Percentiles rank a stretch among this genome's conserved stretches.
These are phyloP conservation scores for Ylistrum balloti DNA, from an alignment of 1,140 invertebrate species.

Conservation along the genomic window DNA sequence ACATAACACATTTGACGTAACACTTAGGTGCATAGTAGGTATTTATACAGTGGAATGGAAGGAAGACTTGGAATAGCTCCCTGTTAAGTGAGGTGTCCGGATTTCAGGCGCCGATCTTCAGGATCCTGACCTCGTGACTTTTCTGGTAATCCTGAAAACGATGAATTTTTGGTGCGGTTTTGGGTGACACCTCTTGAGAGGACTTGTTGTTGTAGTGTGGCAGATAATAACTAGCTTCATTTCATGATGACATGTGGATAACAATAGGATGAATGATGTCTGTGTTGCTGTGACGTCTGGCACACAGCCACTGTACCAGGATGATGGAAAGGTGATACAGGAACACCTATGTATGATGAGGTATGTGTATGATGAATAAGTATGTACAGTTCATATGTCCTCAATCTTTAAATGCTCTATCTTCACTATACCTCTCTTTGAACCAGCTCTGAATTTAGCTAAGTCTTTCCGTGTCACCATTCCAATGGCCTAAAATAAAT, in stretches of 20 bases:
- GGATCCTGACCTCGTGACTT: not conserved
- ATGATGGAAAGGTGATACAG: not conserved
- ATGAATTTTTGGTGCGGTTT: not conserved
- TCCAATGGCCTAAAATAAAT: slow-evolving; percentile 89
- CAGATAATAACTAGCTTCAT: not conserved
- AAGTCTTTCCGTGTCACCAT: slow-evolving; percentile 97
- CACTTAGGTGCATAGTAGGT: slow-evolving; percentile 30
- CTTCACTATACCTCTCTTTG: slow-evolving; percentile 77
- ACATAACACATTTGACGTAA: not conserved
- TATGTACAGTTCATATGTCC: slow-evolving; percentile 60
- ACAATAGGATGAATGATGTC: not conserved
- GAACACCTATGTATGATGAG: not conserved
- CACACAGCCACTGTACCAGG: slow-evolving; percentile 15
- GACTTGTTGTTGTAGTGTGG: not conserved
- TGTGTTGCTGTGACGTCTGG: not conserved
- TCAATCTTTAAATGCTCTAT: slow-evolving; percentile 78
- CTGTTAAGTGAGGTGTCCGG: not conserved
- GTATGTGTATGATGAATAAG: not conserved
- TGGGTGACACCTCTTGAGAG: not conserved
- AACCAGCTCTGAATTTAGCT: slow-evolving; percentile 85
- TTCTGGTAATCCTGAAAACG: too few relatives aligned
- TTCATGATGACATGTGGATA: too few relatives aligned
- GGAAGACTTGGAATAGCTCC: not conserved
- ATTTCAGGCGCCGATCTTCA: not conserved
- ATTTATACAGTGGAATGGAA: not conserved